Evolutionary conservation across 2,113 vertebrate species (phyloP), one percentile per base, ranked within the genome.

Genomic region (Mionectes macconnelli): DNA sequence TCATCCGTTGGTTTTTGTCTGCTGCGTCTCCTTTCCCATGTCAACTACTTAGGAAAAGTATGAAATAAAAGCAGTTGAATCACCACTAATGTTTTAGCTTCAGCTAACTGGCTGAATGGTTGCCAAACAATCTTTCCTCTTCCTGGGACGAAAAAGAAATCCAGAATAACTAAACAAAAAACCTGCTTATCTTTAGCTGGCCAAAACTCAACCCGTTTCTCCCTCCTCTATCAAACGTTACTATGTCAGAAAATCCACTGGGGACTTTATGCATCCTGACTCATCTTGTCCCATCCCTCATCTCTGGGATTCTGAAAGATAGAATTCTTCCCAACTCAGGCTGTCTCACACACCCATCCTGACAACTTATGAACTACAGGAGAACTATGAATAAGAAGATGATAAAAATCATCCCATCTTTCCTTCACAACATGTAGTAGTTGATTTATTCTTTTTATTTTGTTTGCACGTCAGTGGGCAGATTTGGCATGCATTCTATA

Each of bases 21-120:
- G 82, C 90, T 95, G 39, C 56, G 90, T 62, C 55, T 64, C 35
- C n/a, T 94, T 88, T 94, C 87, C 72, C 93, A n/a, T 60, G 90
- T 96, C 91, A 92, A 13, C 82, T 42, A 55, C 55, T 47, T 86
- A 70, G 63, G 45, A 93, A 86, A 95, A 83, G 50, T 68, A 17
- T 70, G 50, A 56, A 88, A 90, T 44, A 91, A 76, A 90, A 74
- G 1, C 47, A 5, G 22, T 91, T 88, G 35, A 80, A 70, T 47
- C 19, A 3, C 35, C 92, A 50, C n/a, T 85, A 83, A 50, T 91
- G 22, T 67, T 92, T 83, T 91, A 52, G 90, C 82, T 95, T 72
- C 44, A 78, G 40, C 20, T 47, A 47, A 64, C 39, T 2, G 4
- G 22, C 31, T 87, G 80, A 94, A 76, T n/a, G 64, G 40, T 57